These are phyloP conservation scores for Chrysoperla carnea DNA, from an alignment of 1,140 invertebrate genomes.

Conservation along the genomic window DNA sequence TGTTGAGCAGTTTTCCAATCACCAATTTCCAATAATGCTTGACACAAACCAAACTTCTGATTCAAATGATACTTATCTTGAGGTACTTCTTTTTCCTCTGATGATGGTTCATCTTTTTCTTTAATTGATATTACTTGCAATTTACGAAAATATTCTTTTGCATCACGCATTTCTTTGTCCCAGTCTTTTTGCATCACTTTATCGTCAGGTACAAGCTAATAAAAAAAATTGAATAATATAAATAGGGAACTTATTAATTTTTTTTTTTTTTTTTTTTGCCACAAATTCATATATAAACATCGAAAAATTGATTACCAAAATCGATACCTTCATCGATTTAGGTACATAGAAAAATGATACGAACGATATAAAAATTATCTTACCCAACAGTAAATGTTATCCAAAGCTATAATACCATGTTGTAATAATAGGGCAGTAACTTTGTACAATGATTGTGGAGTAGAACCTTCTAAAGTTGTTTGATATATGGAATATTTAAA, in stretches of 20 bases:
- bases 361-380: constrained; percentile 19
- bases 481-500: constrained; percentile 81
- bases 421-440: constrained; percentile 81
- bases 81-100: constrained; percentile 46
- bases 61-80: constrained; percentile 59
- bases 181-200: constrained; percentile 60
- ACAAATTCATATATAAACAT: too few relatives aligned
- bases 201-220: constrained; percentile 69
- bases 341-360: too few relatives aligned
- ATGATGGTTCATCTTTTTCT: constrained; percentile 47
- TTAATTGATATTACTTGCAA: constrained; percentile 73
- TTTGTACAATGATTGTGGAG: constrained; percentile 69
- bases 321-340: too few relatives aligned
- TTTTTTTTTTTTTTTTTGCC: too few relatives aligned
- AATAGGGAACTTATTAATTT: too few relatives aligned
- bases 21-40: constrained; percentile 73
- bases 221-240: constrained; percentile 9
- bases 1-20: constrained; percentile 74
- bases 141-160: constrained; percentile 74
- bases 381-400: constrained; percentile 86
- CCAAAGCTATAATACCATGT: constrained; percentile 66
- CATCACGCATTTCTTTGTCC: constrained; percentile 66
- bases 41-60: constrained; percentile 86
- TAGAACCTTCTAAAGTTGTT: constrained; percentile 35
- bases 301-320: too few relatives aligned